A percentile compares a stretch with the other conserved stretches of the same genome.
Conservation (phyloP, 2,797 vertebrate species). For the Melanotaenia pygmaea region DNA sequence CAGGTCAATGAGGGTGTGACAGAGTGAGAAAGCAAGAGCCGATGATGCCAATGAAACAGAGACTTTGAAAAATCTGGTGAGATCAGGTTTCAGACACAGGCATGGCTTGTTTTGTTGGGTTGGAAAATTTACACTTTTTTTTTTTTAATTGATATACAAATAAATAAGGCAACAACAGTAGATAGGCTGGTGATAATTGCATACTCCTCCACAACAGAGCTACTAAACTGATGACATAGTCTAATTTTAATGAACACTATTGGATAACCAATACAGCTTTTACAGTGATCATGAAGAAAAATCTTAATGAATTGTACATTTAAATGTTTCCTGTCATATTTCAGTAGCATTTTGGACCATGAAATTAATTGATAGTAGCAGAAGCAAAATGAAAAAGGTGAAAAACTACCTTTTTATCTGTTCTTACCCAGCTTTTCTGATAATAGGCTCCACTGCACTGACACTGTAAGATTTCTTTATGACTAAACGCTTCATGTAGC, state of each 20-base stretch:
- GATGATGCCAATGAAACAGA: background rate
- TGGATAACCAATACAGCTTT: background rate
- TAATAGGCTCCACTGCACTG: slow-evolving; percentile 41
- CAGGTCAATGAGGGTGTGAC: background rate
- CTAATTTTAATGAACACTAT: background rate
- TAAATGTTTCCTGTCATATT: slow-evolving; percentile 7
- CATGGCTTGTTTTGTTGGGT: background rate
- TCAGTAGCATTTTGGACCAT: slow-evolving; percentile 20
- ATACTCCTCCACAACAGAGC: background rate
- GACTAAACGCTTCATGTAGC: slow-evolving; percentile 52
- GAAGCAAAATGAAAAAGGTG: slow-evolving; percentile 8
- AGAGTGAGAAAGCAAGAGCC: background rate
- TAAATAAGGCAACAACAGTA: too few relatives aligned
- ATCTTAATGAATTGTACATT: slow-evolving; percentile 21
- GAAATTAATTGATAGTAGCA: slow-evolving; percentile 30
- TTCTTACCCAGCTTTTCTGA: slow-evolving; percentile 13
- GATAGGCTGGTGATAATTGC: background rate
- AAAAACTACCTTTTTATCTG: slow-evolving; percentile 20
- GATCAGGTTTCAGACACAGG: background rate
- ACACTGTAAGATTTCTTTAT: slow-evolving; percentile 47
- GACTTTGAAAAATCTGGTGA: background rate
- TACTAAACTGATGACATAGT: background rate
- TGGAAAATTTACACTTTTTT: background rate
- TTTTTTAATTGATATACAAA: too few relatives aligned
- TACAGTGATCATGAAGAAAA: slow-evolving; percentile 16